These are phyloP conservation scores for Tauraco erythrolophus DNA, from an alignment of 2,113 vertebrate species.

Conservation along the genomic window DNA sequence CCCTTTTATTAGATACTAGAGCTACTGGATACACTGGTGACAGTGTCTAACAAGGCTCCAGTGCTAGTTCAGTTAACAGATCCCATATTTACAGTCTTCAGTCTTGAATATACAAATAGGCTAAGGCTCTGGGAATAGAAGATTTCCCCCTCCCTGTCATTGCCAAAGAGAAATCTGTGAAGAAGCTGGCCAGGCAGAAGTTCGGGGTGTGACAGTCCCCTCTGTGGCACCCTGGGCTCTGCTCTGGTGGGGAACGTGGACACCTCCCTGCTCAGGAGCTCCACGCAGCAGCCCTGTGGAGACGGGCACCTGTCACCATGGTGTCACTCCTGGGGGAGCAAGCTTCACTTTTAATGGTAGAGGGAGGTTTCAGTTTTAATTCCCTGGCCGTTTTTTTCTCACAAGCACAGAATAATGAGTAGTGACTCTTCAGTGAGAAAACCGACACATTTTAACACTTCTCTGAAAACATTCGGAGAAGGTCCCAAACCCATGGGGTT, in stretches of 20 bases:
- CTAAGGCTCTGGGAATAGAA: background rate
- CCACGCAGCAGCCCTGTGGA: background rate
- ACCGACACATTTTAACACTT: background rate
- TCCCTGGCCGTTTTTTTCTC: background rate
- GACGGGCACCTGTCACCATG: fast-evolving
- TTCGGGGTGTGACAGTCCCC: background rate
- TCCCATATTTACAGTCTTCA: background rate
- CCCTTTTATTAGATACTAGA: background rate
- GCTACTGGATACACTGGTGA: background rate
- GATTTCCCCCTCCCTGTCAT: background rate
- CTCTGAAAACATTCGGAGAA: background rate
- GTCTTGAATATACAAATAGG: background rate
- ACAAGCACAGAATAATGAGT: background rate
- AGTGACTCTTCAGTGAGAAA: background rate
- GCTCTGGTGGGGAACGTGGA: fast-evolving
- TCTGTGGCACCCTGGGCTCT: fast-evolving
- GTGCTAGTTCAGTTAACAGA: background rate
- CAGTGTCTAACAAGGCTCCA: background rate
- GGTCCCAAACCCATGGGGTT: background rate
- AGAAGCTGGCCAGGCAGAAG: background rate
- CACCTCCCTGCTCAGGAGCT: background rate
- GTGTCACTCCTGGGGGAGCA: background rate
- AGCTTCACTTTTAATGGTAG: background rate
- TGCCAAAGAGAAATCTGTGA: background rate
- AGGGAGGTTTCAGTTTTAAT: background rate